A percentile compares a stretch with the other conserved stretches of the same genome.
Evolutionary conservation across 2,797 vertebrate species (phyloP).

Genomic region (Bryconaethiops microstoma): DNA sequence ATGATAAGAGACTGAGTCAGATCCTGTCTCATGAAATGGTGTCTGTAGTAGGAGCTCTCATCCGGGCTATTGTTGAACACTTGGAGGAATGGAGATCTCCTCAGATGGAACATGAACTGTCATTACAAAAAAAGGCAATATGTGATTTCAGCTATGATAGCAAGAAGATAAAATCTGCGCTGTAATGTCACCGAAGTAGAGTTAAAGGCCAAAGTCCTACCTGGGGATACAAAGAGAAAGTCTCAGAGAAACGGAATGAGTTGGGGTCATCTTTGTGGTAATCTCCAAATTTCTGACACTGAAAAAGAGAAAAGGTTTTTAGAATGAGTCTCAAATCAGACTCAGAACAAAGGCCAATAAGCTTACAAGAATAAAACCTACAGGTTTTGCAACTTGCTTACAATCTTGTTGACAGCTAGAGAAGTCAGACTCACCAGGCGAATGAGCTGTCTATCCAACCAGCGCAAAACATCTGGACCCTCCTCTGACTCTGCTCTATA

Average conservation of each 20-base stretch:
- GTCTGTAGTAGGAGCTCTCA: constrained; percentile 95
- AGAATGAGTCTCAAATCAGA: neutral
- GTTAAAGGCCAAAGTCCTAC: constrained; percentile 64
- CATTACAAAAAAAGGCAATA: constrained; percentile 56
- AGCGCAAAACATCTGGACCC: constrained; percentile 94
- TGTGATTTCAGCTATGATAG: neutral
- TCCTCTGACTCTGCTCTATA: constrained; percentile 95
- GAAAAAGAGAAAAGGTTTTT: constrained; percentile 39
- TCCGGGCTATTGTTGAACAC: constrained; percentile 99
- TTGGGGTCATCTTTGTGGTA: constrained; percentile 97
- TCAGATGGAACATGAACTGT: constrained; percentile 98
- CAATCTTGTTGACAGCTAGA: neutral
- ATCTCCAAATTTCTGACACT: constrained; percentile 99
- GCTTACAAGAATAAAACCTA: neutral
- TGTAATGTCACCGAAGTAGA: neutral
- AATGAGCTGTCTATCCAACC: constrained; percentile 96
- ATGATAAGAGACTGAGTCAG: constrained; percentile 97
- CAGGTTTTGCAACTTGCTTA: neutral
- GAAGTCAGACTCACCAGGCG: constrained; percentile 78
- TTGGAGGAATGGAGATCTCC: constrained; percentile 96
- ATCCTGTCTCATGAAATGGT: constrained; percentile 96
- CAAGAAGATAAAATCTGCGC: neutral
- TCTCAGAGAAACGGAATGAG: constrained; percentile 98
- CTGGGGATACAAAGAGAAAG: constrained; percentile 97
- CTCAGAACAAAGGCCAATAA: neutral